Conservation (phyloP, 2,113 vertebrate genomes). For the Chloropsis hardwickii region DNA sequence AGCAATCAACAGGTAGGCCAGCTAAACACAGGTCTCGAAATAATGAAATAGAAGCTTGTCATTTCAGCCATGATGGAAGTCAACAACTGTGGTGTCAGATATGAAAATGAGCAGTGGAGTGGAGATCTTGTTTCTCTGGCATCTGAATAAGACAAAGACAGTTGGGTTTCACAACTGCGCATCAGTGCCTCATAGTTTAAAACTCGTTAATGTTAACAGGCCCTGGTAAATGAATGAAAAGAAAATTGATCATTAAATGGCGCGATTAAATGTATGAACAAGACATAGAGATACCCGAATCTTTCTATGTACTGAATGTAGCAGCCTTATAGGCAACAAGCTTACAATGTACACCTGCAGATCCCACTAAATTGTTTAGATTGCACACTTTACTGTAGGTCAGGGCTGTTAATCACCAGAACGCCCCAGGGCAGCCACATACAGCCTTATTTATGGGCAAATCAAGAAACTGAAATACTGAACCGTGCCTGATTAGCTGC, state of each 20-base stretch:
- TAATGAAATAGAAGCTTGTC: neutral
- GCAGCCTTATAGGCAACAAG: constrained; percentile 19
- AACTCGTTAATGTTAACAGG: constrained; percentile 9
- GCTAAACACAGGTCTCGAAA: neutral
- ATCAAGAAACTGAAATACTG: constrained; percentile 91
- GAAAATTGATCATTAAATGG: constrained; percentile 52
- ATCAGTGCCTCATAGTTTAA: neutral
- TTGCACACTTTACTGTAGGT: constrained; percentile 85
- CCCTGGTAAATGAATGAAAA: constrained; percentile 41
- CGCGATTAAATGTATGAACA: constrained; percentile 47
- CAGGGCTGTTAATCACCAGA: constrained; percentile 90
- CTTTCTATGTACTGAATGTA: neutral
- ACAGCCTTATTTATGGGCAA: constrained; percentile 89
- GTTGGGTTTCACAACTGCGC: neutral
- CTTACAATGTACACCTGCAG: constrained; percentile 58
- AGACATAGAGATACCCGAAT: neutral
- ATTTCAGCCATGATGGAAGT: neutral
- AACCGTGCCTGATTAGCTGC: constrained; percentile 93
- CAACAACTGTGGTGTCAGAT: neutral
- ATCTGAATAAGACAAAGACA: neutral
- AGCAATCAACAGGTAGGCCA: neutral
- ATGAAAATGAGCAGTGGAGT: neutral
- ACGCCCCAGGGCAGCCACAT: constrained; percentile 82
- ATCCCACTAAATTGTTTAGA: constrained; percentile 61
- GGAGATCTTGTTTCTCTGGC: neutral